These are phyloP conservation scores for Philaenus spumarius DNA, from an alignment of 1,140 invertebrate genomes.

Conservation along the genomic window DNA sequence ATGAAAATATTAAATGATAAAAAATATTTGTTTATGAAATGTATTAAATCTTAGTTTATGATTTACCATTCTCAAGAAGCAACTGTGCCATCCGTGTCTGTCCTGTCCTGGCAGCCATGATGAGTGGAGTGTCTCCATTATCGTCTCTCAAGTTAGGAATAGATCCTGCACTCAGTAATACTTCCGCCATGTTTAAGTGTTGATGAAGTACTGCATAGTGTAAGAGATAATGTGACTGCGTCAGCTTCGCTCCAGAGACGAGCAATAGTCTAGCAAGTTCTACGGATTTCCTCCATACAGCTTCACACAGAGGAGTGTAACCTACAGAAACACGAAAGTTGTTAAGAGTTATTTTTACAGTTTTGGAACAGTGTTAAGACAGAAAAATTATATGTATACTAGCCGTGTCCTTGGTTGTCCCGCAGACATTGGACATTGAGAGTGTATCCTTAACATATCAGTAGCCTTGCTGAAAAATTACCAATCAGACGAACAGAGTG, in stretches of 20 bases:
- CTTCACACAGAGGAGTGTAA: slow-evolving; percentile 47
- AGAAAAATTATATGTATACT: too few species aligned
- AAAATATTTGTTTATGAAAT: slow-evolving; percentile 28
- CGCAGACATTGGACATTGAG: too few species aligned
- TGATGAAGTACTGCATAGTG: slow-evolving; percentile 48
- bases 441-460: too few species aligned
- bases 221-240: slow-evolving; percentile 48
- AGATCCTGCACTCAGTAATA: slow-evolving; percentile 44
- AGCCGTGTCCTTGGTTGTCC: too few species aligned
- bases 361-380: too few species aligned
- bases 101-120: slow-evolving; percentile 49
- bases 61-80: slow-evolving; percentile 44
- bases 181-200: slow-evolving; percentile 42
- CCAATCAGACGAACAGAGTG: too few species aligned
- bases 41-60: too few species aligned
- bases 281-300: slow-evolving; percentile 44
- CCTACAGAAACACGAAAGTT: too few species aligned
- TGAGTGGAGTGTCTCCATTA: slow-evolving; percentile 51
- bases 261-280: slow-evolving; percentile 41
- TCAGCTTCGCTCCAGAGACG: slow-evolving; percentile 47
- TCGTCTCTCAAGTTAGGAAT: slow-evolving; percentile 46
- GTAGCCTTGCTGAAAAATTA: too few species aligned
- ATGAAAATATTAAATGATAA: slow-evolving; percentile 18
- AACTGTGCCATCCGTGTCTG: slow-evolving; percentile 45
- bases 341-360: too few species aligned